Evolutionary conservation across 2,888 invertebrate species (phyloP).

Genomic region (Tetramorium bicarinatum): DNA sequence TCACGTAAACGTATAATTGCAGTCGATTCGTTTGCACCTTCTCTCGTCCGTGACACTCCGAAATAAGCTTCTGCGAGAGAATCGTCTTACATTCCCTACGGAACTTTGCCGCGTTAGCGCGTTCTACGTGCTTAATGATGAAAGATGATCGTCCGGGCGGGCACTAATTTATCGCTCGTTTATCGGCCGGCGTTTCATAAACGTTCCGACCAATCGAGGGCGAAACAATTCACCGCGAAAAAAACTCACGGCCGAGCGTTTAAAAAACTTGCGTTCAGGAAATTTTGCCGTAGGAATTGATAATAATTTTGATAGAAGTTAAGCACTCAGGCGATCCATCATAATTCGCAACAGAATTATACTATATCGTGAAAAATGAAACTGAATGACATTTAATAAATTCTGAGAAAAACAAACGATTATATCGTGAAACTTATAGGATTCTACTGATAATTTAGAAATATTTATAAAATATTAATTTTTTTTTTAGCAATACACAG

Average conservation of each 20-base stretch:
- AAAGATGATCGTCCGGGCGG: constrained; percentile 56
- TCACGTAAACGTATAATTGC: constrained; percentile 55
- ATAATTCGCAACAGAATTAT: constrained; percentile 27
- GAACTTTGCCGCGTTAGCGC: constrained; percentile 32
- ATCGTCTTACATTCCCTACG: constrained; percentile 45
- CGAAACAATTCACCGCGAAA: constrained; percentile 42
- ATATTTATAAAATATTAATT: neutral
- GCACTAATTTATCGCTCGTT: constrained; percentile 48
- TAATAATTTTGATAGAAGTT: constrained; percentile 40
- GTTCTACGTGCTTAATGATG: constrained; percentile 62
- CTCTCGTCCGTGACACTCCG: constrained; percentile 47
- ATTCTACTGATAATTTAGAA: neutral
- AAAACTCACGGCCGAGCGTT: constrained; percentile 19
- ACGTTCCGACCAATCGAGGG: constrained; percentile 45
- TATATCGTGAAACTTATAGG: neutral
- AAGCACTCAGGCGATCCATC: constrained; percentile 26
- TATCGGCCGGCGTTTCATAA: constrained; percentile 49
- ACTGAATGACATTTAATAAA: constrained; percentile 1
- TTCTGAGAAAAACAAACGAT: neutral
- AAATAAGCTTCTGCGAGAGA: constrained; percentile 50
- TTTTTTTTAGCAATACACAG: neutral
- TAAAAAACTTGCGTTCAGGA: constrained; percentile 42
- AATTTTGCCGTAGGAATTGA: constrained; percentile 39
- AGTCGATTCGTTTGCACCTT: constrained; percentile 51
- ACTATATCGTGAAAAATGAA: neutral